These are phyloP conservation scores for Pavo muticus DNA, from an alignment of 2,113 vertebrate species.

Conservation along the genomic window DNA sequence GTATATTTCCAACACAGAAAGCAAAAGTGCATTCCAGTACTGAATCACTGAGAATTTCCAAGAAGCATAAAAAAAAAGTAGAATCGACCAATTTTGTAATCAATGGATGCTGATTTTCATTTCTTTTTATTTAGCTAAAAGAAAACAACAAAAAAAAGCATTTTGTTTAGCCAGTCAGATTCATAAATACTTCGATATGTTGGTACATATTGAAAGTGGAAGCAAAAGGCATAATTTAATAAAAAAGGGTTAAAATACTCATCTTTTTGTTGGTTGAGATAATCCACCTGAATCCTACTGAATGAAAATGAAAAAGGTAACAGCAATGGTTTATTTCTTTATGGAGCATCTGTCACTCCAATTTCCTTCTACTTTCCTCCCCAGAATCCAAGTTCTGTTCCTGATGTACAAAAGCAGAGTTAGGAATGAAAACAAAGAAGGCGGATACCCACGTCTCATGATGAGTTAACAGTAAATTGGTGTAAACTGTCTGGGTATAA, in stretches of 20 bases:
- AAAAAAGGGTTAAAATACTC: slow-evolving; percentile 42
- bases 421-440: neutral
- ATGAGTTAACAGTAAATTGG: neutral
- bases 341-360: slow-evolving; percentile 62
- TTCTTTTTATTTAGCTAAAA: neutral
- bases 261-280: slow-evolving; percentile 59
- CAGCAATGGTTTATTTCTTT: slow-evolving; percentile 37
- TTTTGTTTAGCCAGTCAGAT: neutral
- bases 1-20: neutral
- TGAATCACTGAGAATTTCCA: neutral
- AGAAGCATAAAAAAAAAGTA: neutral
- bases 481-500: neutral
- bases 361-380: neutral
- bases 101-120: neutral
- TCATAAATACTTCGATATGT: neutral
- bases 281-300: slow-evolving; percentile 73
- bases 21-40: neutral
- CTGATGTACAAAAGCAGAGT: neutral
- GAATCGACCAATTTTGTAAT: neutral
- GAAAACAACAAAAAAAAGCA: neutral
- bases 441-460: accelerated
- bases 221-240: neutral
- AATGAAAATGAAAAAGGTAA: slow-evolving; percentile 70
- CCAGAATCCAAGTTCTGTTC: neutral
- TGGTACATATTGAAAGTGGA: neutral